Percentiles rank a stretch among this genome's conserved stretches.
Evolutionary conservation across 1,140 invertebrate species (phyloP).

Genomic region (Drosophila varians): DNA sequence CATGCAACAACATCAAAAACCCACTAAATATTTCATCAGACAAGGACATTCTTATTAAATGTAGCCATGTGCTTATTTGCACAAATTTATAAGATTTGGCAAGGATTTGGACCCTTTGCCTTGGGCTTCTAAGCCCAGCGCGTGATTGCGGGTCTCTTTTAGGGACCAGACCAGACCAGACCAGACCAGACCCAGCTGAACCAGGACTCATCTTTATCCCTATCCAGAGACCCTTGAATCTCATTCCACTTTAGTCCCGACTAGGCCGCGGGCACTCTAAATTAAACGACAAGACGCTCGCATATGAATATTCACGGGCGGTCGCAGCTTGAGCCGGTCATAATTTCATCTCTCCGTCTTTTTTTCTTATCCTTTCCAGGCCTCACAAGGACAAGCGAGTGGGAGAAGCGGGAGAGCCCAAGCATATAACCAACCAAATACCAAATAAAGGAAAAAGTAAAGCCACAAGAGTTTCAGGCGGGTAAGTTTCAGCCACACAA

Average conservation of each 20-base stretch:
- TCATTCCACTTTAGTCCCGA: neutral
- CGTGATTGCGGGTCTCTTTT: slow-evolving; percentile 18
- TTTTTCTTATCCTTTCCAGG: slow-evolving; percentile 4
- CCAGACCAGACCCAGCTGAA: neutral
- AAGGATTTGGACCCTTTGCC: slow-evolving; percentile 8
- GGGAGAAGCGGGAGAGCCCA: neutral
- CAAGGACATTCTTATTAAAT: neutral
- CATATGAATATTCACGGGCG: slow-evolving; percentile 41
- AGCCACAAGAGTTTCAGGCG: slow-evolving; percentile 28
- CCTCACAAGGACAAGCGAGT: slow-evolving; percentile 7
- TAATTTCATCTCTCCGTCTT: slow-evolving; percentile 6
- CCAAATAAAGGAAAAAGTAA: neutral
- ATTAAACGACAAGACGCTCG: slow-evolving; percentile 43
- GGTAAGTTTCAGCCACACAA: slow-evolving; percentile 33
- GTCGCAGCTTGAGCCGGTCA: slow-evolving; percentile 18
- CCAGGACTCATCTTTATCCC: slow-evolving; percentile 5
- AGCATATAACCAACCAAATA: no score
- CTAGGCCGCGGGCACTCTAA: slow-evolving; percentile 23
- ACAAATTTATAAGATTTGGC: neutral
- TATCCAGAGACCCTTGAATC: neutral
- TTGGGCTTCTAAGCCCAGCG: neutral
- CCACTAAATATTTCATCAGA: neutral
- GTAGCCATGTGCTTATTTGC: neutral
- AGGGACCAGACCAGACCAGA: neutral
- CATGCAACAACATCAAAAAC: no score